A percentile compares a stretch with the other conserved stretches of the same genome.
These are phyloP conservation scores for Pseudochromis fuscus DNA, from an alignment of 2,797 vertebrate species.

Conservation along the genomic window DNA sequence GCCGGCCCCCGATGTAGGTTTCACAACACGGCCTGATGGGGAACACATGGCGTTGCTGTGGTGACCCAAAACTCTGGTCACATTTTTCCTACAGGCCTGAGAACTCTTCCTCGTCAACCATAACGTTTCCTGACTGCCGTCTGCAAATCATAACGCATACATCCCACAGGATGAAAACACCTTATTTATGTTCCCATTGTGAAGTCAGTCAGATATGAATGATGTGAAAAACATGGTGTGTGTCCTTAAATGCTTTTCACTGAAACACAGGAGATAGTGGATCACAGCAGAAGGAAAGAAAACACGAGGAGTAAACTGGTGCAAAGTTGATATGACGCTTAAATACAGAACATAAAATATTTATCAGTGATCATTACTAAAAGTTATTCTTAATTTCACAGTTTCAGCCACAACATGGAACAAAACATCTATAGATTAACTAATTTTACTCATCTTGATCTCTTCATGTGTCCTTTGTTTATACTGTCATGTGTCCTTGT, in stretches of 20 bases:
- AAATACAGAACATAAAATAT: slow-evolving; percentile 1
- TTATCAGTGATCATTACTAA: slow-evolving; percentile 10
- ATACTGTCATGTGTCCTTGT: slow-evolving; percentile 15
- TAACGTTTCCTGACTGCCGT: slow-evolving; percentile 46
- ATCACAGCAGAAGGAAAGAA: slow-evolving; percentile 6
- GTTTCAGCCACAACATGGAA: slow-evolving; percentile 34
- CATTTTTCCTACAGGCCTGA: slow-evolving; percentile 55
- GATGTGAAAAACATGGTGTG: slow-evolving; percentile 16
- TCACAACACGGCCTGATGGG: slow-evolving; percentile 67
- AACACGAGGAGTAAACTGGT: slow-evolving; percentile 2
- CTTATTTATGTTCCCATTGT: slow-evolving; percentile 14
- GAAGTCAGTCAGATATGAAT: slow-evolving; percentile 12
- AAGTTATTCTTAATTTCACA: slow-evolving; percentile 9
- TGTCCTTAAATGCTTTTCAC: slow-evolving; percentile 31
- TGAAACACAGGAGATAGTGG: slow-evolving; percentile 5
- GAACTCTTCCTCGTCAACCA: slow-evolving; percentile 38
- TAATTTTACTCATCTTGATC: slow-evolving; percentile 24
- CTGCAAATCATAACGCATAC: slow-evolving; percentile 34
- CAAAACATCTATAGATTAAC: not conserved
- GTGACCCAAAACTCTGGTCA: slow-evolving; percentile 57
- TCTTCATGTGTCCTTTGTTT: slow-evolving; percentile 17
- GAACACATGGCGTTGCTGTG: slow-evolving; percentile 74
- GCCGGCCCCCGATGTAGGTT: slow-evolving; percentile 47
- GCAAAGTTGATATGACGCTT: slow-evolving; percentile 11
- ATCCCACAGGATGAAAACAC: slow-evolving; percentile 25